These are phyloP conservation scores for Enteromius radiatus DNA, from an alignment of 2,797 vertebrate genomes.

Conservation along the genomic window DNA sequence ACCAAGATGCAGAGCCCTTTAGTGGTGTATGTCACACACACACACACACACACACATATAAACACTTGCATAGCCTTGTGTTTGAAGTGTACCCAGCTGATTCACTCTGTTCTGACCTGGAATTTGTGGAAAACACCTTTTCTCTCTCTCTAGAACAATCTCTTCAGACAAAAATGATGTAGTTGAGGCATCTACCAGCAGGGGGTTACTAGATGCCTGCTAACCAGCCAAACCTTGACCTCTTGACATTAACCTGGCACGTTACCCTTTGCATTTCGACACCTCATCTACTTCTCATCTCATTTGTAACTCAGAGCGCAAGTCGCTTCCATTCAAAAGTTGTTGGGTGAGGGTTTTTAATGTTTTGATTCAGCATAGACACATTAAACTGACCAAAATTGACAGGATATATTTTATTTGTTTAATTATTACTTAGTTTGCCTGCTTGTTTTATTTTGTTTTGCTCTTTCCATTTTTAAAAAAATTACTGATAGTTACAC, in stretches of 20 bases:
- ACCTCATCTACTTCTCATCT: not conserved
- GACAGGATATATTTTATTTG: not conserved
- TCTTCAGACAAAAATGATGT: constrained; percentile 3
- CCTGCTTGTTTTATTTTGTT: not conserved
- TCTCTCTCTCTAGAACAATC: constrained; percentile 24
- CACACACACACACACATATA: constrained; percentile 25
- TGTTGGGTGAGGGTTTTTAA: not conserved
- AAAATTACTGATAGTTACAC: not conserved
- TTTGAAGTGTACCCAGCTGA: constrained; percentile 46
- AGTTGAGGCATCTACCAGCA: not conserved
- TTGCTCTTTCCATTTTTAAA: not conserved
- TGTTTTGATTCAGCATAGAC: not conserved
- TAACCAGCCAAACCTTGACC: constrained; percentile 26
- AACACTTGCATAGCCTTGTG: constrained; percentile 21
- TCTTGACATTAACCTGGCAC: not conserved
- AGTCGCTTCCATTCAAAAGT: not conserved
- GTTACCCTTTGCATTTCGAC: not conserved
- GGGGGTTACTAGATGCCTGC: not conserved
- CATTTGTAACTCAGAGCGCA: not conserved
- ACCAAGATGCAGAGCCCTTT: constrained; percentile 27
- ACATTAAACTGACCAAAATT: not conserved
- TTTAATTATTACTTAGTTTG: too few species aligned
- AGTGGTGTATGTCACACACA: constrained; percentile 17
- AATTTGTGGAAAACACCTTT: constrained; percentile 51
- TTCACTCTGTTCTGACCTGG: constrained; percentile 44